phyloP scores from a whole-genome alignment of 2,888 invertebrate genomes.

The Drosophila fulvimacula region DNA sequence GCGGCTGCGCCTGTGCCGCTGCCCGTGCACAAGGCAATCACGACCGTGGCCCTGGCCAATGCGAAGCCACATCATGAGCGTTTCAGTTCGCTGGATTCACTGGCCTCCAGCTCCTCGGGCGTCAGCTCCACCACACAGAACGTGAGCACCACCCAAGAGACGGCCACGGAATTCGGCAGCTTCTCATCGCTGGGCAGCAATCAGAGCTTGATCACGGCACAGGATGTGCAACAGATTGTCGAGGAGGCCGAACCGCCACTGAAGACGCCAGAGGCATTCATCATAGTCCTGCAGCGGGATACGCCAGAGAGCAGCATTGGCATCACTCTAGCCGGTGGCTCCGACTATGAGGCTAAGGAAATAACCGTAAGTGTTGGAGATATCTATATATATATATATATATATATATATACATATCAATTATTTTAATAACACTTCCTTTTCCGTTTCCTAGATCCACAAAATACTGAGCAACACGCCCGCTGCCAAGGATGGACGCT shows the following conservation, averaged over 20 bases:
- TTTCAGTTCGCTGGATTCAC: conserved; percentile 84
- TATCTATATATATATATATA: neutral
- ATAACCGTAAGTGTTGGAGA: conserved; percentile 89
- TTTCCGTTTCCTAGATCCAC: conserved; percentile 89
- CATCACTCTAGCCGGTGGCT: conserved; percentile 94
- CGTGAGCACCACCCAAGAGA: conserved; percentile 83
- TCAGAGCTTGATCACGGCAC: conserved; percentile 85
- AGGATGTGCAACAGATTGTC: conserved; percentile 88
- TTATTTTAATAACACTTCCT: neutral
- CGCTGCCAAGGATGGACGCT: conserved; percentile 93
- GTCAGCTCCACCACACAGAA: conserved; percentile 84
- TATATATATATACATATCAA: neutral
- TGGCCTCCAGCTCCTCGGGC: conserved; percentile 84
- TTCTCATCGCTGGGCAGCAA: conserved; percentile 85
- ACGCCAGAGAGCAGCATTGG: conserved; percentile 91
- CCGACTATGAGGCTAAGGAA: conserved; percentile 96
- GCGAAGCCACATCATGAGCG: conserved; percentile 82
- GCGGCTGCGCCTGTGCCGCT: conserved; percentile 37
- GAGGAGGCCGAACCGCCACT: conserved; percentile 89
- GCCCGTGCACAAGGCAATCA: conserved; percentile 42
- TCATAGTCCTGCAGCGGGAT: conserved; percentile 89
- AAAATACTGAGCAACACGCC: conserved; percentile 94
- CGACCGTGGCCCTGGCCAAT: conserved; percentile 39
- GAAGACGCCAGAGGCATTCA: conserved; percentile 87
- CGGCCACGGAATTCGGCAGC: conserved; percentile 84